These are phyloP conservation scores for Brachyhypopomus gauderio DNA, from an alignment of 2,113 vertebrate species.

Conservation along the genomic window DNA sequence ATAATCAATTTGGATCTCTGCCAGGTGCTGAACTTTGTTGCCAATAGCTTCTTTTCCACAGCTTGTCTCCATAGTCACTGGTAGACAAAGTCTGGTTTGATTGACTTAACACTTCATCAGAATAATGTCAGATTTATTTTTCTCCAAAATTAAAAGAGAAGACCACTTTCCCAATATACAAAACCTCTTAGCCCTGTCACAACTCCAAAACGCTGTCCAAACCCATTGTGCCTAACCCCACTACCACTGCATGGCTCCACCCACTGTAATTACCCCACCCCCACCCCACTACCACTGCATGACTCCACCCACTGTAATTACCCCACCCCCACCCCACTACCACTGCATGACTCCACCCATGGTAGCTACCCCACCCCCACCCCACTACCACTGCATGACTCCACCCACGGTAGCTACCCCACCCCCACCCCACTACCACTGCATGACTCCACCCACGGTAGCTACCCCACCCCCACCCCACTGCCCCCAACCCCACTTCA, in stretches of 20 bases:
- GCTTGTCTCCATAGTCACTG: slow-evolving; percentile 3
- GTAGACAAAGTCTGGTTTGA: slow-evolving; percentile 26
- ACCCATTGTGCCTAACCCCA: background rate
- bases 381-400: background rate
- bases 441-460: background rate
- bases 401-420: background rate
- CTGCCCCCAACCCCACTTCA: background rate
- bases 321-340: background rate
- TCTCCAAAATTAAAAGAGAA: background rate
- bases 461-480: background rate
- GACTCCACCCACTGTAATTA: no score
- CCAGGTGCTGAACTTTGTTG: background rate
- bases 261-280: background rate
- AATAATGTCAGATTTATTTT: slow-evolving; percentile 43
- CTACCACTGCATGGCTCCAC: no score
- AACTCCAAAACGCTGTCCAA: background rate
- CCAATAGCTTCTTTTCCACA: background rate
- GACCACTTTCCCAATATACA: slow-evolving; percentile 9
- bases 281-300: background rate
- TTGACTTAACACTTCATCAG: slow-evolving; percentile 23
- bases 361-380: background rate
- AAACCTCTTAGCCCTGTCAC: background rate
- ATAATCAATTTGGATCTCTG: background rate
- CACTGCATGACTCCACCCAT: background rate
- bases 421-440: background rate